Base-by-base conservation (phyloP, 2,888 invertebrate species). In the Parnassius smintheus region DNA sequence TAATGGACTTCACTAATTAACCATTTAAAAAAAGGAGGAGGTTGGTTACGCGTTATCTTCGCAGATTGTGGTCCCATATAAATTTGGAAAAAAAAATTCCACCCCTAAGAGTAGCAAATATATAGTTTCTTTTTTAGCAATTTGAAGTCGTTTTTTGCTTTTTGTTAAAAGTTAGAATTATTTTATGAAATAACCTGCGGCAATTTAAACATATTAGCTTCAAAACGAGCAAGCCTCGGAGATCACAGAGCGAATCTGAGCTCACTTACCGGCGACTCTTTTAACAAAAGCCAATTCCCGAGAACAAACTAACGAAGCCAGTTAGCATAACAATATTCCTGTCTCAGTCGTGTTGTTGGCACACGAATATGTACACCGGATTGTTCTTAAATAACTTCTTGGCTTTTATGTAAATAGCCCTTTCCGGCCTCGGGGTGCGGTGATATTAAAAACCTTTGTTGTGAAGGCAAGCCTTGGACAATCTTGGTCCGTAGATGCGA, bases 261-360 rank as follows among this genome's bases (percentile, higher is more conserved):
- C 77, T 74, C 80, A 78, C 81, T 80, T 82, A 81, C 76, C 72
- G 73, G 68, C 69, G 71, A 75, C 75, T 80, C 81, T 82, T 84
- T 84, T 81, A 83, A 82, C 82, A 85, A 77, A 78, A 84, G 82
- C 80, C 88, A 84, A 86, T 89, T 87, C 87, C 82, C 81, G 78
- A 83, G 85, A 86, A 89, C 88, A 84, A 88, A 85, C 88, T 91
- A 91, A 91, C 90, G 91, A 91, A 87, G 87, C 78, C 88, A 83
- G 88, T 89, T 91, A 86, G 86, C 85, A 86, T 90, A 90, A 90
- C 88, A 88, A 90, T 89, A 90, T 91, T 90, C 90, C 79, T 82
- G 78, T 76, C 72, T 72, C 75, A 71, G 71, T 73, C 77, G 76
- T 76, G 75, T 76, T 71, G 74, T 69, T 70, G 68, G 66, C 72